Evolutionary conservation across 1,140 invertebrate species (phyloP), one percentile per base, ranked within the genome.

Genomic region (Latrodectus geometricus): DNA sequence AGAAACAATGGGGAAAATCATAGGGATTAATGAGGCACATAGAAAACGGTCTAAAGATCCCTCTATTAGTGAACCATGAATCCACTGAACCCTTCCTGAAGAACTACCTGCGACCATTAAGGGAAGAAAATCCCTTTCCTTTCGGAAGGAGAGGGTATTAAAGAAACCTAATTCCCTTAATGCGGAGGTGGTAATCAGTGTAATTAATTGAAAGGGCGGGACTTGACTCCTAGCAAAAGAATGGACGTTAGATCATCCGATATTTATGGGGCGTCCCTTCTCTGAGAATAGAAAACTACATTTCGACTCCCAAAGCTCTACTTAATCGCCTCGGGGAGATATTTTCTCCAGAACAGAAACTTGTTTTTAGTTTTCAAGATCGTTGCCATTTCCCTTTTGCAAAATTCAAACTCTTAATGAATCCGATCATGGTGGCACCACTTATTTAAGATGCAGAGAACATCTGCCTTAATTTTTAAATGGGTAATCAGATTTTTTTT

Each of bases 91-190:
- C 49, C 21, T 17, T 65, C 49, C 20, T 8, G 15, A 21, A 56
- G 68, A 72, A 81, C 79, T 72, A 70, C 66, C 52, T 54, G 50
- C 11, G 79, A 72, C 79, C 79, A 81, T 81, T 81, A 81, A 79
- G 65, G 20, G 54, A 15, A 68, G 8, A 21, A n/a, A 7, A 65
- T 52, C 78, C 61, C 17, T 23, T n/a, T 21, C 21, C 54, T 61
- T 14, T 20, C 9, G 9, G 15, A 61, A 7, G 9, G 21, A 9
- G 49, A 7, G 20, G 52, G 14, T 35, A 12, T 20, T 50, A 54
- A 83, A 83, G 80, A 83, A 83, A 83, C 52, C 70, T 83, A 83
- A 83, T 83, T 83, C 80, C 70, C 70, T 66, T 83, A 83, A 74
- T 83, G 70, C 80, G 72, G 74, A 83, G 80, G 70, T 74, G 80